Conservation (phyloP, 2,113 vertebrate species). For the Todiramphus chloris region DNA sequence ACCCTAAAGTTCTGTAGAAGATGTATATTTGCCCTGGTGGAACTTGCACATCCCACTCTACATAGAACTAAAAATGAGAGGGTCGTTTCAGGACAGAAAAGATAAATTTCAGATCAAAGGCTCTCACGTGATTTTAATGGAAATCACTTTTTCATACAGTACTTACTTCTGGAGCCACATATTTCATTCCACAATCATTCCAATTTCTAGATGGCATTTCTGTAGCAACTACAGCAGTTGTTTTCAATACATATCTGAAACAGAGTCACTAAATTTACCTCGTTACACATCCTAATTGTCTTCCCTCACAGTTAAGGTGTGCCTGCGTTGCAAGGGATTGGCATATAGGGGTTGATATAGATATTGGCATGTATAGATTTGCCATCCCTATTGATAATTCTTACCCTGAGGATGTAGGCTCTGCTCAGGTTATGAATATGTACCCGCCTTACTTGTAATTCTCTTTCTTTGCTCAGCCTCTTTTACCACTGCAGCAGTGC, state of each 20-base stretch:
- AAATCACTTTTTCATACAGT: neutral
- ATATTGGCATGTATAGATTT: neutral
- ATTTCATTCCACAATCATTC: neutral
- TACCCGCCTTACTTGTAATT: neutral
- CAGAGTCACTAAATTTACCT: neutral
- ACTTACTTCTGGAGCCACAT: neutral
- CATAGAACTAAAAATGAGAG: neutral
- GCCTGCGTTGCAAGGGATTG: neutral
- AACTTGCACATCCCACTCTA: neutral
- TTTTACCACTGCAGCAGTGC: neutral
- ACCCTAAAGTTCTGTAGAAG: neutral
- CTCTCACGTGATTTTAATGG: neutral
- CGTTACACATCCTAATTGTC: neutral
- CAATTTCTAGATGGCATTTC: neutral
- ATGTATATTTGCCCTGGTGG: neutral
- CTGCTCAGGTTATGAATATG: neutral
- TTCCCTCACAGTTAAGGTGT: neutral
- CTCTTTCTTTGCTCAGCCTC: neutral
- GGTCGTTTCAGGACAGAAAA: slow-evolving; percentile 23
- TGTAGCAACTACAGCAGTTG: neutral
- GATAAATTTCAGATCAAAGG: neutral
- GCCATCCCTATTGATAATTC: neutral
- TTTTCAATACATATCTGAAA: slow-evolving; percentile 5
- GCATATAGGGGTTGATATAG: neutral
- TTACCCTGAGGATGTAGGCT: neutral